A percentile compares a stretch with the other conserved stretches of the same genome.
phyloP scores from a whole-genome alignment of 2,113 vertebrate genomes.

The Muscicapa adusta region DNA sequence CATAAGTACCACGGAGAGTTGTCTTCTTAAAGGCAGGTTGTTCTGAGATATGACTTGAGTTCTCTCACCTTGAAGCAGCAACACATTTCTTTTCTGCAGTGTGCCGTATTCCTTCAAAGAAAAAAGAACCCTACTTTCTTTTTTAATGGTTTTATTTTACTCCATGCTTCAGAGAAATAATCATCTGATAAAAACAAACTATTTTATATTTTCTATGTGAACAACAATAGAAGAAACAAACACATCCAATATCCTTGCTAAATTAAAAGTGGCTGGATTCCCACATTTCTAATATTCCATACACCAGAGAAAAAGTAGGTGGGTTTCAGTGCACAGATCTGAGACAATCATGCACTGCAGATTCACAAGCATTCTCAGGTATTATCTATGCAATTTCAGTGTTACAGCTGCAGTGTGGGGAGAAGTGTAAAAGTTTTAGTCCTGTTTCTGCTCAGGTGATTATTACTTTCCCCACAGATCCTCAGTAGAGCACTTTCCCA shows the following conservation, averaged over 20 bases:
- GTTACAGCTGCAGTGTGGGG: neutral
- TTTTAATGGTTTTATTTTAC: neutral
- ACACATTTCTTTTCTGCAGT: neutral
- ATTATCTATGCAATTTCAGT: neutral
- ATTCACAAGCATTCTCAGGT: neutral
- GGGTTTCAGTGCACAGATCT: neutral
- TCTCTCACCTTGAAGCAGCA: neutral
- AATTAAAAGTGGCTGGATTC: neutral
- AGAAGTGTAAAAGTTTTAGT: neutral
- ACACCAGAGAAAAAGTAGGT: neutral
- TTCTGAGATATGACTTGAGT: neutral
- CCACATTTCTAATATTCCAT: neutral
- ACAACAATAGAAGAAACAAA: neutral
- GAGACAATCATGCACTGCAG: neutral
- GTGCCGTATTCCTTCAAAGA: neutral
- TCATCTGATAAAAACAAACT: neutral
- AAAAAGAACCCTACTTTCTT: neutral
- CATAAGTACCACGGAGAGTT: neutral
- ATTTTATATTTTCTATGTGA: neutral
- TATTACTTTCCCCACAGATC: neutral
- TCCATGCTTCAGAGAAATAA: neutral
- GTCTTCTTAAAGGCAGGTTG: neutral
- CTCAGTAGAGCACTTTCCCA: neutral
- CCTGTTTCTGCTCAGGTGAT: neutral
- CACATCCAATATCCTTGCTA: neutral